phyloP scores from a whole-genome alignment of 2,113 vertebrate genomes.

The Lanius collurio region DNA sequence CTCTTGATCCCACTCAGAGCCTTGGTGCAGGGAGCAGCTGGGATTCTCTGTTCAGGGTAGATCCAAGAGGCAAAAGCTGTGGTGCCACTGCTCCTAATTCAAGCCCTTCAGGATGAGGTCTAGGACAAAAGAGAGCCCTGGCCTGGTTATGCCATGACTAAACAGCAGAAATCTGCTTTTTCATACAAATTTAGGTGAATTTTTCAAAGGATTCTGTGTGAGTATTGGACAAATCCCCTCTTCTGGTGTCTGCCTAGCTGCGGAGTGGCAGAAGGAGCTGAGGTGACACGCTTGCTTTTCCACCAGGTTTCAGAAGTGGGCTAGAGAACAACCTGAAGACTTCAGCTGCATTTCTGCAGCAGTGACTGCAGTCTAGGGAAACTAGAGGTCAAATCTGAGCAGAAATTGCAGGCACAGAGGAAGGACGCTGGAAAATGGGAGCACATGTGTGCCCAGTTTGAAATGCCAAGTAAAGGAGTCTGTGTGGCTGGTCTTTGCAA shows the following conservation, averaged over 20 bases:
- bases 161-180: not conserved
- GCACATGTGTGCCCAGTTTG: not conserved
- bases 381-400: not conserved
- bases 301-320: not conserved
- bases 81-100: not conserved
- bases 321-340: not conserved
- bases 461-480: not conserved
- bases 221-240: not conserved
- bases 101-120: not conserved
- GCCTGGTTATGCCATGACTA: not conserved
- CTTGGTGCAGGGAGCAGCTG: rapidly evolving
- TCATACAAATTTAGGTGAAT: not conserved
- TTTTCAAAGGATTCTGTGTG: not conserved
- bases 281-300: not conserved
- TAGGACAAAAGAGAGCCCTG: not conserved
- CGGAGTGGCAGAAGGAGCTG: not conserved
- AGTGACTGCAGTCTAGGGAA: not conserved
- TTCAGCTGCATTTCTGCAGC: not conserved
- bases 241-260: not conserved
- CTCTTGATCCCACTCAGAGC: not conserved
- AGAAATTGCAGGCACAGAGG: not conserved
- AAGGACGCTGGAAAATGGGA: not conserved
- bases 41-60: not conserved
- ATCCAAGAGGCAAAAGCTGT: not conserved
- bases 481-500: not conserved